These are phyloP conservation scores for Psittacus erithacus DNA, from an alignment of 2,113 vertebrate species.

Conservation along the genomic window DNA sequence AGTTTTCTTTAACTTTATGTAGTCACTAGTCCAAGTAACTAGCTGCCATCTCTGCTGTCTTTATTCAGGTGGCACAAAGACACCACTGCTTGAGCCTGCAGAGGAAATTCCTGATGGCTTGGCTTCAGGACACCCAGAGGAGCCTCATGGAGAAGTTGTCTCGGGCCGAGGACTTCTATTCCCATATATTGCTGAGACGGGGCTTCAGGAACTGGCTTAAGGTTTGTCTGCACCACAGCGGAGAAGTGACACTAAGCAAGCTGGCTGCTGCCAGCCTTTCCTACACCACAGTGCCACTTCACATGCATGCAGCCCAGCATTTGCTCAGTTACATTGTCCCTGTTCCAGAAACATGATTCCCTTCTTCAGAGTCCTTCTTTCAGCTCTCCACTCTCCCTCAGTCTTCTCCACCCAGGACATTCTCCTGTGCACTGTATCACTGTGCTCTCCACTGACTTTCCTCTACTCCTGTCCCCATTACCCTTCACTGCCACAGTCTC, in stretches of 20 bases:
- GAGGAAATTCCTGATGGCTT: slow-evolving; percentile 76
- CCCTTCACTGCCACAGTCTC: not conserved
- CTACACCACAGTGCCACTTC: not conserved
- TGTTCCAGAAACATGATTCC: not conserved
- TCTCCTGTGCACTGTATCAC: not conserved
- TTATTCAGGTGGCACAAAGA: slow-evolving; percentile 80
- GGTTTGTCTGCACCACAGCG: slow-evolving; percentile 66
- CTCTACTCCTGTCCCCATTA: not conserved
- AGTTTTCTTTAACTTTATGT: not conserved
- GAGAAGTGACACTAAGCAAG: not conserved
- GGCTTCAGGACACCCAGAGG: slow-evolving; percentile 74
- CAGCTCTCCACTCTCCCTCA: not conserved
- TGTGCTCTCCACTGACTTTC: not conserved
- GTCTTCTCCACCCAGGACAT: not conserved
- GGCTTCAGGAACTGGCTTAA: slow-evolving; percentile 80
- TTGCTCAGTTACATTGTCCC: not conserved
- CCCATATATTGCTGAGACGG: slow-evolving; percentile 73
- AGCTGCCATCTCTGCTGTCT: not conserved
- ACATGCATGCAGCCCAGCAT: not conserved
- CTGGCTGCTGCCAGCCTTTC: not conserved
- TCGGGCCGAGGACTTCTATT: slow-evolving; percentile 76
- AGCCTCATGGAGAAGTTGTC: slow-evolving; percentile 72
- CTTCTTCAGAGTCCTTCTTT: not conserved
- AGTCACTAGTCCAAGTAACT: not conserved
- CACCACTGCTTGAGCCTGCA: slow-evolving; percentile 77